A percentile compares a stretch with the other conserved stretches of the same genome.
Evolutionary conservation across 2,797 vertebrate genomes (phyloP).

Genomic region (Hafferia zeledoni): DNA sequence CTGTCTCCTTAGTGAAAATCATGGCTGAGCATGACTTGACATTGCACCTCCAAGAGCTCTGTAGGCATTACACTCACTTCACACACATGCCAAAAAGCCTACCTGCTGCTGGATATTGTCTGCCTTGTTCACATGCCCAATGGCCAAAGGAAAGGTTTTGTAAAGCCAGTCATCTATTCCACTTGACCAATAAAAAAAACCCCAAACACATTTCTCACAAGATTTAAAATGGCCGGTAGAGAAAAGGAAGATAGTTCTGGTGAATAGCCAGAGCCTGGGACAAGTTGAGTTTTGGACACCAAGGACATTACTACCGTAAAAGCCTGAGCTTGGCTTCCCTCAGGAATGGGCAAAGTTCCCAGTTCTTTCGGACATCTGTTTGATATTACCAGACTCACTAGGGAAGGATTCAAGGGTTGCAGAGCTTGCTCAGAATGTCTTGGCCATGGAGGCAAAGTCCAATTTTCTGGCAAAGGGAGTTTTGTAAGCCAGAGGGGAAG

Average conservation of each 20-base stretch:
- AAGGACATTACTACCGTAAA: conserved; percentile 50
- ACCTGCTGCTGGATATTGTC: background rate
- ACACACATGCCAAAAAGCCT: background rate
- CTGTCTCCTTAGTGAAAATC: background rate
- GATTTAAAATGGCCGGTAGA: background rate
- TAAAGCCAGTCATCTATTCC: background rate
- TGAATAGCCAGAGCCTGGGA: conserved; percentile 17
- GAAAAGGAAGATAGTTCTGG: conserved; percentile 13
- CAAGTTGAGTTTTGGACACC: conserved; percentile 40
- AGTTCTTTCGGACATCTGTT: conserved; percentile 58
- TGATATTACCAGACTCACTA: conserved; percentile 35
- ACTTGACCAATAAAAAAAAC: background rate
- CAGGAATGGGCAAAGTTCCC: conserved; percentile 52
- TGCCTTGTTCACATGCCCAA: background rate
- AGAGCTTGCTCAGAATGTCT: background rate
- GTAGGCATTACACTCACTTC: background rate
- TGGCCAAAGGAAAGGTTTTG: background rate
- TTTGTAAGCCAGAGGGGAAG: background rate
- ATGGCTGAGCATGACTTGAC: background rate
- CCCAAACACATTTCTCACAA: background rate
- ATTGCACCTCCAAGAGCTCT: background rate
- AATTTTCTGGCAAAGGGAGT: background rate
- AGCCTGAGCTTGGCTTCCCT: background rate
- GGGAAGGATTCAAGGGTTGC: conserved; percentile 34
- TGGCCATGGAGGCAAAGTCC: background rate